A percentile compares a stretch with the other conserved stretches of the same genome.
Conservation (phyloP, 2,797 vertebrate species). For the Hozukius guyotensis region DNA sequence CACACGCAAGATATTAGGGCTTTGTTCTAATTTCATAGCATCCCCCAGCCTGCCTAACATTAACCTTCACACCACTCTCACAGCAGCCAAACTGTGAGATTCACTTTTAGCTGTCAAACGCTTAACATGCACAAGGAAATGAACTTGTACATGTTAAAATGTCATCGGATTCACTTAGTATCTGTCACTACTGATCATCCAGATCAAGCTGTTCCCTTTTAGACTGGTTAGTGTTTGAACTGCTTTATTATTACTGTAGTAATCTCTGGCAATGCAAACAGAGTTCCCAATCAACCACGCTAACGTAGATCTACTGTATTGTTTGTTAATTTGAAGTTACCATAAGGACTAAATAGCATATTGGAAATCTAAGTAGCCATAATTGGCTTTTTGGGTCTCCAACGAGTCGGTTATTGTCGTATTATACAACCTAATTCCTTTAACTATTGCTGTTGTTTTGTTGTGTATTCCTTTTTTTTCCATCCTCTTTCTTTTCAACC, state of each 20-base stretch:
- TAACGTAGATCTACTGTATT: not conserved
- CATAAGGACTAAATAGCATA: not conserved
- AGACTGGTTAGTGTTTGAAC: not conserved
- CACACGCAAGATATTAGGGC: constrained; percentile 37
- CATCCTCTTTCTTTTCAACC: constrained; percentile 29
- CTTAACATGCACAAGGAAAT: constrained; percentile 31
- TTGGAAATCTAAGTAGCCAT: not conserved
- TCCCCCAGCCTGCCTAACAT: constrained; percentile 37
- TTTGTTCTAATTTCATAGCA: constrained; percentile 58
- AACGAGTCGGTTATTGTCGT: not conserved
- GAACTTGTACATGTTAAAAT: constrained; percentile 36
- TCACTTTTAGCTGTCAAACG: constrained; percentile 3
- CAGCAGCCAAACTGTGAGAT: constrained; percentile 11
- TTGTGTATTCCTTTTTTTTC: constrained; percentile 29
- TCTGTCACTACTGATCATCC: not conserved
- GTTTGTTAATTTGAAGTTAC: not conserved
- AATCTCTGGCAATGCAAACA: not conserved
- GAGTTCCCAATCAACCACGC: not conserved
- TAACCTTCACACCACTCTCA: constrained; percentile 18
- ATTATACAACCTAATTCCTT: not conserved
- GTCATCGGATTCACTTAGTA: constrained; percentile 7
- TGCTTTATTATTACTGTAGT: not conserved
- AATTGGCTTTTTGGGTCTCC: not conserved
- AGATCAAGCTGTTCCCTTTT: constrained; percentile 1
- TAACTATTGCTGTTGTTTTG: constrained; percentile 26